These are phyloP conservation scores for Desmophyllum pertusum DNA, from an alignment of 92 coral and sea anemone genomes.

Conservation along the genomic window DNA sequence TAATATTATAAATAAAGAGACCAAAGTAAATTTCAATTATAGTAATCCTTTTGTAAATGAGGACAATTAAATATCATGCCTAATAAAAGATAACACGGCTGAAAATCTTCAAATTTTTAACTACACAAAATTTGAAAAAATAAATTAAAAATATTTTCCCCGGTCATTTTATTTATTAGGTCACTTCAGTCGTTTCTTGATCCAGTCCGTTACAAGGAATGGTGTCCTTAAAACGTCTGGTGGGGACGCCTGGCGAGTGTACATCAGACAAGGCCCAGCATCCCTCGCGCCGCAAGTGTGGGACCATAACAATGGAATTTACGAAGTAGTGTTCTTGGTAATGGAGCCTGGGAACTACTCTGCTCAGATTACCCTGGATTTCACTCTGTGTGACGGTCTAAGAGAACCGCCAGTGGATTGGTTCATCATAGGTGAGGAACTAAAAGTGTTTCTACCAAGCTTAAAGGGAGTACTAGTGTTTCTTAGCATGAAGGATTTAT, in stretches of 20 bases:
- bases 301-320: constrained; percentile 78
- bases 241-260: constrained; percentile 88
- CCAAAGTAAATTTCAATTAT: too few relatives aligned
- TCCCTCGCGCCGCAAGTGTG: constrained; percentile 80
- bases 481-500: too few relatives aligned
- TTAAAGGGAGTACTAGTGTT: neutral
- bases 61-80: too few relatives aligned
- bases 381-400: constrained; percentile 82
- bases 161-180: constrained; percentile 39
- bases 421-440: constrained; percentile 67
- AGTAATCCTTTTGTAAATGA: too few relatives aligned
- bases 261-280: constrained; percentile 89
- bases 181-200: constrained; percentile 77
- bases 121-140: too few relatives aligned
- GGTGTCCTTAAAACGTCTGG: constrained; percentile 67
- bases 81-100: too few relatives aligned
- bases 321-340: constrained; percentile 72
- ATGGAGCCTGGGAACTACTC: constrained; percentile 80
- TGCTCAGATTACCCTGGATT: constrained; percentile 68
- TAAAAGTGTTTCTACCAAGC: neutral
- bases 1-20: too few relatives aligned
- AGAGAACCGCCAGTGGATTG: constrained; percentile 85
- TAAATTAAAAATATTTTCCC: neutral
- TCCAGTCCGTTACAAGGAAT: constrained; percentile 71
- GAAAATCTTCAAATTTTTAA: too few relatives aligned